phyloP scores from a whole-genome alignment of 2,888 invertebrate genomes.

The Chrysomela aeneicollis region DNA sequence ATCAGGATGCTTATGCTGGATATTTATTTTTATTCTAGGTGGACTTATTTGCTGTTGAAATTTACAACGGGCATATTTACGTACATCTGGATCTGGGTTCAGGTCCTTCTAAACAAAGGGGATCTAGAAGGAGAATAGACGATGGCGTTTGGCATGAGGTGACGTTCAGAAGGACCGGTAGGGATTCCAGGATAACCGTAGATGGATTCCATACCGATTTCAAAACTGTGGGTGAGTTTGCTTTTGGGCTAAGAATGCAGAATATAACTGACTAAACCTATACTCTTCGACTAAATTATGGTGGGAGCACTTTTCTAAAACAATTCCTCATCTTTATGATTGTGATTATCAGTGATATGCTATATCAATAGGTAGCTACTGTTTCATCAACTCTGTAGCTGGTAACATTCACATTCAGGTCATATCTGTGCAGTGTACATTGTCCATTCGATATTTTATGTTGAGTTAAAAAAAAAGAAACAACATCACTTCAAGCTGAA shows the following conservation, averaged over 20 bases:
- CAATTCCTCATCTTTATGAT: no score
- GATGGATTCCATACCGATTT: slow-evolving; percentile 90
- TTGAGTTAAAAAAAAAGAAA: no score
- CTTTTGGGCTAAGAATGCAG: background rate
- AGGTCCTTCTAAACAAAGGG: slow-evolving; percentile 86
- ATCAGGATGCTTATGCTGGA: no score
- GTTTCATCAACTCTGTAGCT: no score
- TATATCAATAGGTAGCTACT: no score
- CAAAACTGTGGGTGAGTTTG: slow-evolving; percentile 75
- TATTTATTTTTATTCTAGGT: slow-evolving; percentile 65
- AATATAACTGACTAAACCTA: background rate
- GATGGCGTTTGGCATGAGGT: slow-evolving; percentile 95
- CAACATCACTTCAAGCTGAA: no score
- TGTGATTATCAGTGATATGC: no score
- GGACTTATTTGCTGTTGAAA: slow-evolving; percentile 93
- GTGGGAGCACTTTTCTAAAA: no score
- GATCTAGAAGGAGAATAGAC: slow-evolving; percentile 82
- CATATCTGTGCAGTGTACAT: no score
- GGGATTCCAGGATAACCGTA: slow-evolving; percentile 87
- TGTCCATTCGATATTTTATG: no score
- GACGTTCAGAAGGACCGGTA: slow-evolving; percentile 80
- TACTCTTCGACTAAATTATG: no score
- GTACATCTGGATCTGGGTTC: slow-evolving; percentile 92
- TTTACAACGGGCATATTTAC: slow-evolving; percentile 92
- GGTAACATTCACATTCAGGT: no score